These are phyloP conservation scores for Anguilla megastoma DNA, from an alignment of 2,797 vertebrate species.

Conservation along the genomic window DNA sequence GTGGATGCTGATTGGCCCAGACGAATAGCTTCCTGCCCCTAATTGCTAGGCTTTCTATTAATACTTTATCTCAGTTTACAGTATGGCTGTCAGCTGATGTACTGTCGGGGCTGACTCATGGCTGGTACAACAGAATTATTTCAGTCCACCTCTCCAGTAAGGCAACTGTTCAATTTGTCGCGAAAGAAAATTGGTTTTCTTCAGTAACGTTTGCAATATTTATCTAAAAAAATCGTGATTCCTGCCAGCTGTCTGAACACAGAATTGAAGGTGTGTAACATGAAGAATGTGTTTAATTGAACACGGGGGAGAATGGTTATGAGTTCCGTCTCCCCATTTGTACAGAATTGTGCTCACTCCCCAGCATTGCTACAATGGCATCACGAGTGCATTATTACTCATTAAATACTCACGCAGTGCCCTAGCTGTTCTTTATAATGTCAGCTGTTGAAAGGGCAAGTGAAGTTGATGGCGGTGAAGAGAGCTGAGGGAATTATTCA, in stretches of 20 bases:
- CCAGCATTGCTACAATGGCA: slow-evolving; percentile 39
- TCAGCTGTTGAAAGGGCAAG: slow-evolving; percentile 55
- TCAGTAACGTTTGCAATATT: not conserved
- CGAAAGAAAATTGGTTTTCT: not conserved
- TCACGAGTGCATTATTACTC: slow-evolving; percentile 40
- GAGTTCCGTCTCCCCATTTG: slow-evolving; percentile 30
- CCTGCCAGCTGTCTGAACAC: not conserved
- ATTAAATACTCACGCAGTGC: slow-evolving; percentile 49
- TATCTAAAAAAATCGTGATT: not conserved
- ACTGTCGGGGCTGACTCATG: not conserved
- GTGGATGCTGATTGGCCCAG: too few relatives aligned
- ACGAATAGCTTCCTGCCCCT: too few relatives aligned
- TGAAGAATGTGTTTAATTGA: slow-evolving; percentile 24
- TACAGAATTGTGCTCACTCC: slow-evolving; percentile 17
- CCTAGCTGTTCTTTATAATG: slow-evolving; percentile 50
- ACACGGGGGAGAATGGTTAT: not conserved
- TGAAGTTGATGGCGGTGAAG: slow-evolving; percentile 23
- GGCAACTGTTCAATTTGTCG: not conserved
- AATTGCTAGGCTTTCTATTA: too few relatives aligned
- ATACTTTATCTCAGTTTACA: not conserved
- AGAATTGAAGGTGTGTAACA: not conserved
- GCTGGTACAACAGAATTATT: not conserved
- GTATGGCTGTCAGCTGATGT: not conserved
- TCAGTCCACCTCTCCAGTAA: not conserved
- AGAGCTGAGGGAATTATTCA: not conserved